Evolutionary conservation across 2,113 vertebrate genomes (phyloP), one percentile per base, ranked within the genome.

Genomic region (Dipodomys ordii): DNA sequence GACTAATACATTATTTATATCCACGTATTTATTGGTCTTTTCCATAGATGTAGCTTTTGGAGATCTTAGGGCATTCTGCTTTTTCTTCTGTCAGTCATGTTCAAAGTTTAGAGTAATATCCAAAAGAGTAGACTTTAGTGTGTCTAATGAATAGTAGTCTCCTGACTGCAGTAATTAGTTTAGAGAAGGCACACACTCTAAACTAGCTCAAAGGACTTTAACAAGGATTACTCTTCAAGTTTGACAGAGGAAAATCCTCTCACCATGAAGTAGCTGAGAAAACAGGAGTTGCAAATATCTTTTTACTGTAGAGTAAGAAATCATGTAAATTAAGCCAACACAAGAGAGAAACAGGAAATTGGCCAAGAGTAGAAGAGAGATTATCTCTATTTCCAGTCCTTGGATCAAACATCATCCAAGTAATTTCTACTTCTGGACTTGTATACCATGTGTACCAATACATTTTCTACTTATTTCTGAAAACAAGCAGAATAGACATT

Each of bases 161-260:
- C 5, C 11, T 87, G 64, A 9, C 25, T 7, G 23, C 18, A 6
- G 4, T 23, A 60, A 46, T 65, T 76, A 57, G 7, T 85, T 82
- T 82, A 87, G 25, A 91, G 77, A 87, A 89, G 20, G 13, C 27
- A 82, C 65, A 22, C 83, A 7, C 49, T 77, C 9, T 27, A 88
- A 95, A 65, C 62, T 7, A 57, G 2, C 65, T 7, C 1, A 44
- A 72, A 93, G 4, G 80, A 83, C 71, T 95, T 53, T 23, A 87
- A 19, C 57, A 81, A 22, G 12, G 7, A 12, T 2, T 78, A 28
- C 12, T 44, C 32, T 39, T 84, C 19, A 28, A 19, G 39, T 0
- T 76, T 93, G 65, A 35, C 76, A 19, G 60, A 92, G 32, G 11
- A 88, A 86, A 92, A 72, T n/a, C 13, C 7, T 77, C 32, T 79